These are phyloP conservation scores for Thunnus thynnus DNA, from an alignment of 2,113 vertebrate species.

Conservation along the genomic window DNA sequence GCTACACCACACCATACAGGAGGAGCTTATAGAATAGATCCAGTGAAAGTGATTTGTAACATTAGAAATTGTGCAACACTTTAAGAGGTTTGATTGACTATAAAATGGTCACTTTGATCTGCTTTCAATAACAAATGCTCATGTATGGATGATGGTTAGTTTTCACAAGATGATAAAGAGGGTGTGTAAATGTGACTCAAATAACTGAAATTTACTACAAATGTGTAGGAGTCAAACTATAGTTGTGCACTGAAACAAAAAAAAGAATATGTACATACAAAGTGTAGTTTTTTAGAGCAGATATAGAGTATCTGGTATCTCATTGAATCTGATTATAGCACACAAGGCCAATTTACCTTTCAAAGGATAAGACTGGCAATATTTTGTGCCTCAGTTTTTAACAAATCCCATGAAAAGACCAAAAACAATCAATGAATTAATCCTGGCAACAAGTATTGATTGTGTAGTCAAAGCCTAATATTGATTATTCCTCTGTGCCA, in stretches of 20 bases:
- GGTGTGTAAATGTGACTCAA: constrained; percentile 13
- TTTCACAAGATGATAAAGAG: not conserved
- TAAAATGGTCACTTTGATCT: too few relatives aligned
- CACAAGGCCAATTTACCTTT: not conserved
- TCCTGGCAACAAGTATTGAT: not conserved
- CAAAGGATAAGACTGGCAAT: constrained; percentile 2
- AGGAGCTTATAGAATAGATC: constrained; percentile 18
- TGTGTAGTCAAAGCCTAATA: not conserved
- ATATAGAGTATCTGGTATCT: not conserved
- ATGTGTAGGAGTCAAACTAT: too few relatives aligned
- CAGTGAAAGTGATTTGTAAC: not conserved
- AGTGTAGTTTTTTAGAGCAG: not conserved
- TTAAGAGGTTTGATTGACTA: not conserved
- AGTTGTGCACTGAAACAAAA: not conserved
- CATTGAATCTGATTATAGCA: not conserved
- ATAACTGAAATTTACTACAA: not conserved
- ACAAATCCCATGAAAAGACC: constrained; percentile 23
- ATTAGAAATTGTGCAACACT: constrained; percentile 19
- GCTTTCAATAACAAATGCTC: not conserved
- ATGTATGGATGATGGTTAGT: not conserved
- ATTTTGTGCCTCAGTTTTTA: constrained; percentile 4
- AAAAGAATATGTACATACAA: not conserved
- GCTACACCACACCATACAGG: constrained; percentile 1
- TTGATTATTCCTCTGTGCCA: not conserved
- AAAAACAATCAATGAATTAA: not conserved